These are phyloP conservation scores for Elanoides forficatus DNA, from an alignment of 2,113 vertebrate species.

Conservation along the genomic window DNA sequence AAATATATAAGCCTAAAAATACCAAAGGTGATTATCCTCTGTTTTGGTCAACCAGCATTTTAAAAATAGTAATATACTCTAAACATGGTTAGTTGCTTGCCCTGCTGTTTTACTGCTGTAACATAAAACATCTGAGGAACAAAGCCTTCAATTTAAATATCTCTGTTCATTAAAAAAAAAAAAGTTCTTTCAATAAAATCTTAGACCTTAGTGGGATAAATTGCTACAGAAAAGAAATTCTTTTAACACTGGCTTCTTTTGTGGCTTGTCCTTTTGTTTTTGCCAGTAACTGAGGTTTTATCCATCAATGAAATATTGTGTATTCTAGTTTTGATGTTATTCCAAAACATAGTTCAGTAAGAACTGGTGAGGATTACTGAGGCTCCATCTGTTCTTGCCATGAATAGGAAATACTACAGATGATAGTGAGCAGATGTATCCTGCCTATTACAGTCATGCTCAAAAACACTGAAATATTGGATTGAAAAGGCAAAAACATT, in stretches of 20 bases:
- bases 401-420: constrained; percentile 11
- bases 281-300: not conserved
- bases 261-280: not conserved
- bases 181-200: not conserved
- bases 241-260: not conserved
- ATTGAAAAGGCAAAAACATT: not conserved
- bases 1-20: not conserved
- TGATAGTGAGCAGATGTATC: constrained; percentile 20
- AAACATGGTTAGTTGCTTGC: not conserved
- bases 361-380: constrained; percentile 37
- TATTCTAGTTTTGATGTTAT: constrained; percentile 19
- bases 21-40: not conserved
- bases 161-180: not conserved
- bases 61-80: not conserved
- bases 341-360: constrained; percentile 39
- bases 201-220: not conserved
- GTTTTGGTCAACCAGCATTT: not conserved
- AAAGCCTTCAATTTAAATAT: not conserved
- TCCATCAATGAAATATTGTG: not conserved
- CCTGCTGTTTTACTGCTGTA: not conserved
- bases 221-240: not conserved
- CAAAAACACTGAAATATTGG: not conserved
- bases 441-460: not conserved
- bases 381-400: constrained; percentile 40
- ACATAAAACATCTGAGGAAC: not conserved